phyloP scores from a whole-genome alignment of 2,888 invertebrate species.

The Eurois occulta region DNA sequence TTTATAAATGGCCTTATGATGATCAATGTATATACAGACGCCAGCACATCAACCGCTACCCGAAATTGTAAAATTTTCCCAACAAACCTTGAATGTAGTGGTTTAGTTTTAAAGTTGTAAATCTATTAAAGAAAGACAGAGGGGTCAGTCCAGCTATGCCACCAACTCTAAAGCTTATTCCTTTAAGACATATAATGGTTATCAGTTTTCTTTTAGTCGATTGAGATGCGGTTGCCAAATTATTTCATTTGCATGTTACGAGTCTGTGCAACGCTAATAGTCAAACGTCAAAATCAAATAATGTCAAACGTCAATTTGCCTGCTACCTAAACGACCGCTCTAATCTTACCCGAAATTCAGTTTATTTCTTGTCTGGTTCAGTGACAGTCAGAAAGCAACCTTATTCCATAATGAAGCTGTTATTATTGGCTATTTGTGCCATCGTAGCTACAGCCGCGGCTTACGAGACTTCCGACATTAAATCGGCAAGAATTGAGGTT shows the following conservation, averaged over 20 bases:
- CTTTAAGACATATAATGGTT: too few species aligned
- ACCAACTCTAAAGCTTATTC: too few species aligned
- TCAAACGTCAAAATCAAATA: not conserved
- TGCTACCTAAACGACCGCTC: not conserved
- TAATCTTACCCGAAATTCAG: constrained; percentile 6
- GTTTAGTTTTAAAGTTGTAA: too few species aligned
- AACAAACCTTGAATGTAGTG: too few species aligned
- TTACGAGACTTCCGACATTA: constrained; percentile 80
- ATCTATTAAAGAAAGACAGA: too few species aligned
- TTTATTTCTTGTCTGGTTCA: not conserved
- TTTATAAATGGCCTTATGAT: too few species aligned
- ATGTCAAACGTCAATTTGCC: not conserved
- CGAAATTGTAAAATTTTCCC: too few species aligned
- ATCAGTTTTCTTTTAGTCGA: too few species aligned
- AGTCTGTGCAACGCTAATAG: not conserved
- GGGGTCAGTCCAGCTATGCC: too few species aligned
- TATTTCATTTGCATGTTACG: not conserved
- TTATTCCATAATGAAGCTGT: constrained; percentile 68
- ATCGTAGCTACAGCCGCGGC: constrained; percentile 69
- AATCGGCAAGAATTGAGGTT: constrained; percentile 87
- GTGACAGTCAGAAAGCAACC: constrained; percentile 19
- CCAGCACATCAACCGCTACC: too few species aligned
- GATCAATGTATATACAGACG: too few species aligned
- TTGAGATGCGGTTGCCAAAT: not conserved
- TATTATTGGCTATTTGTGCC: constrained; percentile 67